A percentile compares a stretch with the other conserved stretches of the same genome.
Evolutionary conservation across 2,797 vertebrate genomes (phyloP).

Genomic region (Macropus fuliginosus): DNA sequence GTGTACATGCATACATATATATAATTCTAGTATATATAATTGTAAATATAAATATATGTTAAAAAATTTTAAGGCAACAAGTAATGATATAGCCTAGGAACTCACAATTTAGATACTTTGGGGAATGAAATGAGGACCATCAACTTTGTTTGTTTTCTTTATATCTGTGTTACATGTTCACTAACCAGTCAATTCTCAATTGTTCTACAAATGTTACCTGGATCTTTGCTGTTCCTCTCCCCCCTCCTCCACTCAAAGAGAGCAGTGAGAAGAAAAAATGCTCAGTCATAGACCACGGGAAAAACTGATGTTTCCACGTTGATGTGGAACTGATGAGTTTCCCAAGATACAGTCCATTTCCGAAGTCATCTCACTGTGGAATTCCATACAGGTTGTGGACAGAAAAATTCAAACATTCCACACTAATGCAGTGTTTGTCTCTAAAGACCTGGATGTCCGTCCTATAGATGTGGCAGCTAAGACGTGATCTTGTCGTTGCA

Average conservation of each 20-base stretch:
- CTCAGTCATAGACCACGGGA: not conserved
- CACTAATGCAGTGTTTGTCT: rapidly evolving
- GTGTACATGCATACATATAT: too few species aligned
- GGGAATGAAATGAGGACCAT: not conserved
- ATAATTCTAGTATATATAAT: too few species aligned
- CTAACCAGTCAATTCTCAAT: not conserved
- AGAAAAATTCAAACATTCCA: not conserved
- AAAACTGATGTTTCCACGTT: not conserved
- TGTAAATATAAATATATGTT: too few species aligned
- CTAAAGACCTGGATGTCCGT: rapidly evolving
- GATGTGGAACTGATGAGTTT: not conserved
- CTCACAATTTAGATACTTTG: not conserved
- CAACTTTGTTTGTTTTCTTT: not conserved
- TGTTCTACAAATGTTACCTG: constrained; percentile 7
- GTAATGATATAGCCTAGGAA: not conserved
- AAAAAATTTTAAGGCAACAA: not conserved
- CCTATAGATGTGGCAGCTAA: not conserved
- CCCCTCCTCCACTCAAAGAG: not conserved
- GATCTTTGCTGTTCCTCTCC: constrained; percentile 54
- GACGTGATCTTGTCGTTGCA: constrained; percentile 69
- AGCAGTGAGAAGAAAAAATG: not conserved
- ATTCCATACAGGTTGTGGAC: not conserved
- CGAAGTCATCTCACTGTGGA: not conserved
- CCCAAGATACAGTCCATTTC: rapidly evolving
- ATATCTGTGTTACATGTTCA: not conserved